Conservation (phyloP, 2,797 vertebrate species). For the Hozukius guyotensis region DNA sequence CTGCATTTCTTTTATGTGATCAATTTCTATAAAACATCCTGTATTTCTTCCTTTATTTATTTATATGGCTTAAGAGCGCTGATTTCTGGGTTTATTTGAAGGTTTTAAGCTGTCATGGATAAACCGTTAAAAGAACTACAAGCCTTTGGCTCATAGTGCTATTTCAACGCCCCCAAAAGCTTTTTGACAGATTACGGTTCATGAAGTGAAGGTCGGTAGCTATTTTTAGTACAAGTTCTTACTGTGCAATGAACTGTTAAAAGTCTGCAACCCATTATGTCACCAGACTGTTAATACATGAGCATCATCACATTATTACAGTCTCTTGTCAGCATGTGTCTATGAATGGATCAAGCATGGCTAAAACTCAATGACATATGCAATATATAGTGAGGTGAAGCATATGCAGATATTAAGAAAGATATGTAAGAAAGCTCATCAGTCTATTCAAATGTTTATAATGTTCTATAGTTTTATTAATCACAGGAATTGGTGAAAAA, state of each 20-base stretch:
- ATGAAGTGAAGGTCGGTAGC: not conserved
- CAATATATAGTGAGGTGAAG: not conserved
- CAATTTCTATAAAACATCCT: not conserved
- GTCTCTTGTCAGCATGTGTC: not conserved
- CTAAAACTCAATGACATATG: not conserved
- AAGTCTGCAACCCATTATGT: not conserved
- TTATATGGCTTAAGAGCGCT: not conserved
- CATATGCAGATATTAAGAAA: not conserved
- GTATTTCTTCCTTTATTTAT: not conserved
- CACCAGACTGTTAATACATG: not conserved
- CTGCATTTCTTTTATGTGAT: not conserved
- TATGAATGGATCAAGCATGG: not conserved
- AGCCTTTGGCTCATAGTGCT: not conserved
- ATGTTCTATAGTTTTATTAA: not conserved
- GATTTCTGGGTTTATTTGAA: not conserved
- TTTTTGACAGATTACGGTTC: not conserved
- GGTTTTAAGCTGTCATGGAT: not conserved
- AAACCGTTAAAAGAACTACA: not conserved
- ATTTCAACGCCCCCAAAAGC: not conserved
- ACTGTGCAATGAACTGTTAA: not conserved
- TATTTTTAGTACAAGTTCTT: constrained; percentile 7
- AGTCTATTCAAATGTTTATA: not conserved
- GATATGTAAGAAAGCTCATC: not conserved
- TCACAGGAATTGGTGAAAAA: not conserved
- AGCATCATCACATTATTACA: not conserved